Conservation (phyloP, 2,888 invertebrate genomes). For the Schizotus pectinicornis region DNA sequence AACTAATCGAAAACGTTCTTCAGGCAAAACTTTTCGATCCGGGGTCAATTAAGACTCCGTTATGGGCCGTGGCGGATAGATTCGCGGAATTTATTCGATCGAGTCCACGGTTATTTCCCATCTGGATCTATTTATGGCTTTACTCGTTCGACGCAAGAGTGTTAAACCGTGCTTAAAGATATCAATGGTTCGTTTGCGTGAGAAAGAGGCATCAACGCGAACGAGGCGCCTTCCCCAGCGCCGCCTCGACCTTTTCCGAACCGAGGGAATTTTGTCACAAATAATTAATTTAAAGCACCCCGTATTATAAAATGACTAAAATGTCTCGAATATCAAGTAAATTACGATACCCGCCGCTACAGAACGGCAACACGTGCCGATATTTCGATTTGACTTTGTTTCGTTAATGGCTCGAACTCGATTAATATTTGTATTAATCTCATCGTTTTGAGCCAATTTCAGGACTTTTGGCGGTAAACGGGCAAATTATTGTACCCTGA, state of each 20-base stretch:
- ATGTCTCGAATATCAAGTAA: slow-evolving; percentile 6
- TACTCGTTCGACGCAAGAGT: slow-evolving; percentile 43
- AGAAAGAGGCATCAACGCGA: slow-evolving; percentile 39
- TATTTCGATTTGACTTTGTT: not conserved
- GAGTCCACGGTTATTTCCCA: slow-evolving; percentile 31
- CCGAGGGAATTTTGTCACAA: slow-evolving; percentile 39
- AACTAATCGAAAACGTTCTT: no score
- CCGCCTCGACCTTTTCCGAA: slow-evolving; percentile 30
- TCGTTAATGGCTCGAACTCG: no score
- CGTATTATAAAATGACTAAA: slow-evolving; percentile 3
- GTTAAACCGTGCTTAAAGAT: slow-evolving; percentile 46
- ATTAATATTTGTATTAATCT: not conserved
- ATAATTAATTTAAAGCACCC: slow-evolving; percentile 37
- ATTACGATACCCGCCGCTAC: not conserved
- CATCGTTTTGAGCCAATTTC: slow-evolving; percentile 4
- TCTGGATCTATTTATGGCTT: slow-evolving; percentile 41
- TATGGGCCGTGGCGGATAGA: not conserved
- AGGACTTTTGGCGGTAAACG: slow-evolving; percentile 7
- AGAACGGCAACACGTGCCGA: not conserved
- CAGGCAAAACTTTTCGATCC: no score
- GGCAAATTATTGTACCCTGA: not conserved
- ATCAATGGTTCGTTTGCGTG: slow-evolving; percentile 49
- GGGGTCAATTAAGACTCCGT: no score
- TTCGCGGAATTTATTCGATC: slow-evolving; percentile 32
- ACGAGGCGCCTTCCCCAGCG: slow-evolving; percentile 31